Evolutionary conservation across 2,113 vertebrate species (phyloP), one percentile per base, ranked within the genome.

Genomic region (Pelvicachromis taeniatus): DNA sequence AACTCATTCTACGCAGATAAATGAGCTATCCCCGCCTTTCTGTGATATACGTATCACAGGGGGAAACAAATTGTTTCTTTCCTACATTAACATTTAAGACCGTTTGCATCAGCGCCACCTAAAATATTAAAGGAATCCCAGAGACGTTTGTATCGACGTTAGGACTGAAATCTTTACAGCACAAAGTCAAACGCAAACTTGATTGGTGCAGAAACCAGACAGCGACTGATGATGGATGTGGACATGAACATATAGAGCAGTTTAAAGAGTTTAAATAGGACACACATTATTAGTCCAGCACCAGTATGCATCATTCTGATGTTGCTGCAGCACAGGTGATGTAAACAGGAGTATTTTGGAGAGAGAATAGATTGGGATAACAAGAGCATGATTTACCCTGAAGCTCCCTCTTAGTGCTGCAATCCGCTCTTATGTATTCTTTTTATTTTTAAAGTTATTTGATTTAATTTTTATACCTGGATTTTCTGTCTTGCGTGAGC

Each of bases 301-400:
- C 42, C 82, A 80, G 75, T 73, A 31, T 23, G 52, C 54, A 78
- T 65, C 59, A 4, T 65, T 29, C 7, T 6, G 3, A 65, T 48
- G 65, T 82, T 81, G 79, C 85, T 63, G 80, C 45, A 80, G 81
- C 54, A 45, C 84, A 63, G 77, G 75, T 13, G n/a, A 70, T 73
- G 31, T 79, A 89, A 94, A 89, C 81, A 90, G 77, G 40, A 68
- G 29, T n/a, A 50, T 82, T 85, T 78, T 52, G 77, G 14, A 52
- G 50, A 70, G 52, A 81, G 40, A 73, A 23, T 23, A 54, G 9
- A 86, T 50, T 80, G 8, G 56, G 55, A 26, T 45, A 70, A 29
- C 21, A 42, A 68, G 40, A 29, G 5, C 45, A 1, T 85, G 83
- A 26, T 80, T 80, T 50, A 80, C 17, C 16, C 55, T 4, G 12